These are phyloP conservation scores for Aphrophora alni DNA, from an alignment of 2,888 invertebrate species.

Conservation along the genomic window DNA sequence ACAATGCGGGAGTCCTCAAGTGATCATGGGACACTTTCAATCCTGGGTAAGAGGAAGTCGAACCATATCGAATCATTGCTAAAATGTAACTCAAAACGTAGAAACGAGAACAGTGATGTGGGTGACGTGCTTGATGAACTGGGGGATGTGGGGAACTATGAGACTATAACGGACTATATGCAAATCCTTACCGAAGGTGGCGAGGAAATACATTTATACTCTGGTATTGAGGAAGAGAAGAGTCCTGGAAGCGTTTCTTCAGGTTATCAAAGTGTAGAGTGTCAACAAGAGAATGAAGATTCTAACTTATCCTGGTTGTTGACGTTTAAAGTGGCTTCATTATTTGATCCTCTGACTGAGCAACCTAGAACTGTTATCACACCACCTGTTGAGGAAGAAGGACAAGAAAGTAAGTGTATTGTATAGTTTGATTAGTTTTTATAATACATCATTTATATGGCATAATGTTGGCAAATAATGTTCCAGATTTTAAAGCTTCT, in stretches of 20 bases:
- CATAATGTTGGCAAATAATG: too few relatives aligned
- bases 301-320: conserved; percentile 51
- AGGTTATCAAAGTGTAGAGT: conserved; percentile 7
- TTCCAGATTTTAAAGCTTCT: too few relatives aligned
- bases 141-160: conserved; percentile 22
- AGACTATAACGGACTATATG: conserved; percentile 31
- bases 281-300: conserved; percentile 34
- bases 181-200: conserved; percentile 28
- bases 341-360: conserved; percentile 46
- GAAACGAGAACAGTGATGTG: background rate
- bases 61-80: background rate
- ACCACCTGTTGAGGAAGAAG: conserved; percentile 11
- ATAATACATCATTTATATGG: too few relatives aligned
- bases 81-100: background rate
- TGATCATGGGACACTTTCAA: background rate
- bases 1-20: background rate
- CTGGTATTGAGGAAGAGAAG: background rate
- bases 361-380: background rate
- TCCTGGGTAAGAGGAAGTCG: background rate
- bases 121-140: background rate
- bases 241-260: conserved; percentile 28
- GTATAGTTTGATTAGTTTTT: too few relatives aligned
- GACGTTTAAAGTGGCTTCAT: conserved; percentile 51
- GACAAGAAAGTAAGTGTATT: conserved; percentile 18
- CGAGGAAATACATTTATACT: background rate